phyloP scores from a whole-genome alignment of 2,888 invertebrate genomes.

The Lithophane socia region DNA sequence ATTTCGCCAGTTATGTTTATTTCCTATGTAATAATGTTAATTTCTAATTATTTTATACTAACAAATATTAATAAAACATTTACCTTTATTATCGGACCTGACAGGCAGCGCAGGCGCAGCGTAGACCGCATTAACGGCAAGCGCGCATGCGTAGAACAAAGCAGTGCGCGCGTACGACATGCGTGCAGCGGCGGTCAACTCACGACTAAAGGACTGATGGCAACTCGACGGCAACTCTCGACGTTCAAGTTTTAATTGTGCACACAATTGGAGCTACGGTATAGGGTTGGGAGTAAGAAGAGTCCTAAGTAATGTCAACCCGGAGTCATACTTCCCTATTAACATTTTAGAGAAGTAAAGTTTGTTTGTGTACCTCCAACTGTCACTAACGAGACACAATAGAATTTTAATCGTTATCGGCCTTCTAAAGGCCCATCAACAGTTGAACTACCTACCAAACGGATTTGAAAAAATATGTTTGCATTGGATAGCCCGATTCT shows the following conservation, averaged over 20 bases:
- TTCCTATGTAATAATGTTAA: not conserved
- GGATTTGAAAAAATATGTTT: too few relatives aligned
- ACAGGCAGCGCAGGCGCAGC: slow-evolving; percentile 82
- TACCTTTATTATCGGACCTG: slow-evolving; percentile 79
- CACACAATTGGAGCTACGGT: slow-evolving; percentile 33
- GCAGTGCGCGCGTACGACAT: slow-evolving; percentile 80
- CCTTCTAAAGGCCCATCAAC: too few relatives aligned
- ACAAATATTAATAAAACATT: slow-evolving; percentile 10
- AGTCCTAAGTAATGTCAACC: not conserved
- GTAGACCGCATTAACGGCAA: slow-evolving; percentile 72
- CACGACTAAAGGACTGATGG: slow-evolving; percentile 64
- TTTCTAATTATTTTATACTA: not conserved
- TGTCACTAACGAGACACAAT: too few relatives aligned
- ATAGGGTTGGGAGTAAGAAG: slow-evolving; percentile 41
- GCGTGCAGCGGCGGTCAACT: slow-evolving; percentile 69
- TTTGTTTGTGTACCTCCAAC: too few relatives aligned
- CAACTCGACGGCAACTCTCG: slow-evolving; percentile 14
- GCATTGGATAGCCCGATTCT: too few relatives aligned
- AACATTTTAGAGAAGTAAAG: too few relatives aligned
- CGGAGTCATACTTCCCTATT: not conserved
- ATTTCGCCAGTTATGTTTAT: not conserved
- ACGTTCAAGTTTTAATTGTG: slow-evolving; percentile 49
- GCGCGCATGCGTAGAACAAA: slow-evolving; percentile 80
- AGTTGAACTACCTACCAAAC: too few relatives aligned
- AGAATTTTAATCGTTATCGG: too few relatives aligned